These are phyloP conservation scores for Petrocephalus microphthalmus DNA, from an alignment of 2,113 vertebrate species.

Conservation along the genomic window DNA sequence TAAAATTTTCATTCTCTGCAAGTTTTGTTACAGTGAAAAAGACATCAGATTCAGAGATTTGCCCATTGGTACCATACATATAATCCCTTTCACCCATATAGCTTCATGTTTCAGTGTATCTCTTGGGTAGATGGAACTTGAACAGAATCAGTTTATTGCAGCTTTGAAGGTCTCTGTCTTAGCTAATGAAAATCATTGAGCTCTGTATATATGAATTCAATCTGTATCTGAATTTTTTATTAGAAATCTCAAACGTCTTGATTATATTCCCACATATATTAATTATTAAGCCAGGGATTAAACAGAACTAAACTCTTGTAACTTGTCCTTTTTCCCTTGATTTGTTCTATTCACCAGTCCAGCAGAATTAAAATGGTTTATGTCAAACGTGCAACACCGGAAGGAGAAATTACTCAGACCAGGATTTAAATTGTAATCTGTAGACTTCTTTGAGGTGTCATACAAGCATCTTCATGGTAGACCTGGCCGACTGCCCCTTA, in stretches of 20 bases:
- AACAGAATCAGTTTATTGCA: background rate
- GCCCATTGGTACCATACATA: background rate
- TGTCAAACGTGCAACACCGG: background rate
- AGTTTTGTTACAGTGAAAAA: background rate
- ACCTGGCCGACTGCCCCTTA: background rate
- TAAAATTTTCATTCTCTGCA: background rate
- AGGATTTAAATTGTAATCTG: conserved; percentile 6
- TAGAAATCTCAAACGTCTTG: background rate
- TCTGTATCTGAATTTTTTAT: background rate
- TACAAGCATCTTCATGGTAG: background rate
- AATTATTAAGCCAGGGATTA: background rate
- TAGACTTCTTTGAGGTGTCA: background rate
- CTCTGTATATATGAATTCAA: no score
- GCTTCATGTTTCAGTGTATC: background rate
- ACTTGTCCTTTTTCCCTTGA: background rate
- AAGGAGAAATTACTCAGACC: conserved; percentile 3
- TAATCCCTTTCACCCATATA: background rate
- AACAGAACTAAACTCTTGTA: background rate
- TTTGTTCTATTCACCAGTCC: background rate
- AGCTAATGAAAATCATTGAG: background rate
- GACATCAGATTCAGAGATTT: background rate
- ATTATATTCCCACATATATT: background rate
- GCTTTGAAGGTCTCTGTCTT: background rate
- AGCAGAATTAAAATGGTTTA: background rate
- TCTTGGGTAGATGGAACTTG: background rate